A percentile compares a stretch with the other conserved stretches of the same genome.
Conservation (phyloP, 2,888 invertebrate species). For the Pterostichus madidus region DNA sequence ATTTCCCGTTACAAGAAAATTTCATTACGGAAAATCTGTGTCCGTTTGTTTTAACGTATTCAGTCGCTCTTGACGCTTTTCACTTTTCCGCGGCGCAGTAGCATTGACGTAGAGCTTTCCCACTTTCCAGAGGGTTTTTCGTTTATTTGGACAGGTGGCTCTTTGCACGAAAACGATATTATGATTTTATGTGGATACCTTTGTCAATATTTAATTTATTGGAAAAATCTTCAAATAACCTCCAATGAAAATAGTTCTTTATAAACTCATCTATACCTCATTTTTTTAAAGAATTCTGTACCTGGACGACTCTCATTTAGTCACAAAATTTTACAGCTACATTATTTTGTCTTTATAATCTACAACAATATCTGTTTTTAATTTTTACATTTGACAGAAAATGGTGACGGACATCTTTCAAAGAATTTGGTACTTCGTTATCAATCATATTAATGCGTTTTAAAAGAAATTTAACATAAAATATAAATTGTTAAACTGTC, state of each 20-base stretch:
- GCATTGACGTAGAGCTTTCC: constrained; percentile 1
- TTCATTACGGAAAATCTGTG: constrained; percentile 58
- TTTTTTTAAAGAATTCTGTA: no score
- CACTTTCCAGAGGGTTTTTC: neutral
- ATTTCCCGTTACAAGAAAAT: constrained; percentile 61
- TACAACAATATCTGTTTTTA: no score
- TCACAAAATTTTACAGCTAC: no score
- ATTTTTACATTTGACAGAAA: no score
- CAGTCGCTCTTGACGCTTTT: constrained; percentile 29
- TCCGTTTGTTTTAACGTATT: constrained; percentile 57
- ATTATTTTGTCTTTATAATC: no score
- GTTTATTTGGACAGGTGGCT: constrained; percentile 17
- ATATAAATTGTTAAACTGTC: no score
- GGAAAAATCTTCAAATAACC: constrained; percentile 19
- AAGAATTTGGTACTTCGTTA: no score
- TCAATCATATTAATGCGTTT: no score
- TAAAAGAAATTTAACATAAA: no score
- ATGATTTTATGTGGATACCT: constrained; percentile 18
- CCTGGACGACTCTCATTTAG: no score
- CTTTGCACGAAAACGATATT: constrained; percentile 14
- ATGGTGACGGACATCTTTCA: no score
- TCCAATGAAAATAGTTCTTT: neutral
- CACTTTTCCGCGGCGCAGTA: neutral
- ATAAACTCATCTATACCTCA: no score
- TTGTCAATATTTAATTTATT: constrained; percentile 41